These are phyloP conservation scores for Heteropelma amictum DNA, from an alignment of 2,888 invertebrate species.

Conservation along the genomic window DNA sequence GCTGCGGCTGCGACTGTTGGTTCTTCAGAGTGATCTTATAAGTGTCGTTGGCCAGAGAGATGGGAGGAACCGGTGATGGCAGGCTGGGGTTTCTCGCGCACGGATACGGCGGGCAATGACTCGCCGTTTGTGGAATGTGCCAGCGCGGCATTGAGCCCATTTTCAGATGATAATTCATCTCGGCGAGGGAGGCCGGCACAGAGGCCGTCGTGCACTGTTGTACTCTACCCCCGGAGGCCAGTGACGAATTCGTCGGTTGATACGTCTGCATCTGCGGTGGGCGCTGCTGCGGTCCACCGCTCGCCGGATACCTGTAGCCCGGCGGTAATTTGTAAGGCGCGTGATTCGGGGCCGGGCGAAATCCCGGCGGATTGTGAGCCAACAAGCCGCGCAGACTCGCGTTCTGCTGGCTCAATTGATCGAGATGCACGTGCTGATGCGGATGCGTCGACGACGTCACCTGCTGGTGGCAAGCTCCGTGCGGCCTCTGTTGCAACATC, in stretches of 20 bases:
- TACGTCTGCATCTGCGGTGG: conserved; percentile 67
- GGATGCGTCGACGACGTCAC: conserved; percentile 83
- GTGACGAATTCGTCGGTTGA: conserved; percentile 66
- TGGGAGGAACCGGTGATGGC: conserved; percentile 66
- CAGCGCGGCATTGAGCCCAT: conserved; percentile 80
- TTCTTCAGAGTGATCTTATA: conserved; percentile 85
- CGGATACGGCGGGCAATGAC: conserved; percentile 65
- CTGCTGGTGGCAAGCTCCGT: conserved; percentile 75
- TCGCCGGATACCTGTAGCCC: conserved; percentile 69
- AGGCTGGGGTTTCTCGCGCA: conserved; percentile 47
- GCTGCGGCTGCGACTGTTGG: conserved; percentile 66
- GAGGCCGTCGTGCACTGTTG: conserved; percentile 60
- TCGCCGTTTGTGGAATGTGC: conserved; percentile 85
- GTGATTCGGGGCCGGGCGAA: conserved; percentile 68
- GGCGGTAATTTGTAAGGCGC: conserved; percentile 71
- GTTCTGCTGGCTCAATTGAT: conserved; percentile 71
- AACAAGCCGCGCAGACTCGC: conserved; percentile 70
- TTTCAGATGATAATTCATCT: conserved; percentile 65
- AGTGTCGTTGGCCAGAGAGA: conserved; percentile 77
- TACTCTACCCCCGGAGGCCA: conserved; percentile 68
- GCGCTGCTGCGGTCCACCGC: conserved; percentile 63
- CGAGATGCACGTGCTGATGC: conserved; percentile 76
- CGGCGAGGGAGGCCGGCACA: conserved; percentile 39
- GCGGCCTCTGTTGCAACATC: conserved; percentile 70
- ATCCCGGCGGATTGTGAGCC: conserved; percentile 73